phyloP scores from a whole-genome alignment of 2,888 invertebrate species.

The Cyaniris semiargus region DNA sequence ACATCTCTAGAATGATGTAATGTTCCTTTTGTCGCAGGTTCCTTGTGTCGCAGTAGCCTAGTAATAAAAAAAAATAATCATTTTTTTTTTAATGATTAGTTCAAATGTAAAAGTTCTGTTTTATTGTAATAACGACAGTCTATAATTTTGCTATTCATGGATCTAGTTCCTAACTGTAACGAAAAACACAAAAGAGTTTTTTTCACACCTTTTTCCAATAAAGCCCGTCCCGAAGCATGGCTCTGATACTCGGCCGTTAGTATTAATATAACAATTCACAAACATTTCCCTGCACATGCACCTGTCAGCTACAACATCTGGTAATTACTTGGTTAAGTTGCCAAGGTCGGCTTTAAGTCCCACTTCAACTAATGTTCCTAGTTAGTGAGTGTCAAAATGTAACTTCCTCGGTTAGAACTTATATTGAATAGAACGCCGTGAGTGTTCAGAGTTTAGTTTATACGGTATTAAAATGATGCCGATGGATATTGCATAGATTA shows the following conservation, averaged over 20 bases:
- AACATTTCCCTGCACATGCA: slow-evolving; percentile 18
- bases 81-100: too few species aligned
- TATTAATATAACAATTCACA: neutral
- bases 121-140: too few species aligned
- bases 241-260: neutral
- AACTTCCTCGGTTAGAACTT: slow-evolving; percentile 25
- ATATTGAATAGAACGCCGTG: slow-evolving; percentile 26
- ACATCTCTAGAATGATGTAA: too few species aligned
- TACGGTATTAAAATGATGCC: neutral
- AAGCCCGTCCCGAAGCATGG: neutral
- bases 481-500: too few species aligned
- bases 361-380: slow-evolving; percentile 2
- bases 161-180: too few species aligned
- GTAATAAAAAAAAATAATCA: too few species aligned
- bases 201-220: too few species aligned
- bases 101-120: too few species aligned
- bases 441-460: neutral
- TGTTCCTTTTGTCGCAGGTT: too few species aligned
- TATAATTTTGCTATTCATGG: too few species aligned
- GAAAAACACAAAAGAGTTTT: too few species aligned
- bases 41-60: too few species aligned
- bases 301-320: slow-evolving; percentile 18
- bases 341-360: slow-evolving; percentile 24
- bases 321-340: slow-evolving; percentile 30
- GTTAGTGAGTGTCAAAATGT: slow-evolving; percentile 31